Evolutionary conservation across 2,888 invertebrate genomes (phyloP), one percentile per base, ranked within the genome.

Genomic region (Caenorhabditis zanzibari): DNA sequence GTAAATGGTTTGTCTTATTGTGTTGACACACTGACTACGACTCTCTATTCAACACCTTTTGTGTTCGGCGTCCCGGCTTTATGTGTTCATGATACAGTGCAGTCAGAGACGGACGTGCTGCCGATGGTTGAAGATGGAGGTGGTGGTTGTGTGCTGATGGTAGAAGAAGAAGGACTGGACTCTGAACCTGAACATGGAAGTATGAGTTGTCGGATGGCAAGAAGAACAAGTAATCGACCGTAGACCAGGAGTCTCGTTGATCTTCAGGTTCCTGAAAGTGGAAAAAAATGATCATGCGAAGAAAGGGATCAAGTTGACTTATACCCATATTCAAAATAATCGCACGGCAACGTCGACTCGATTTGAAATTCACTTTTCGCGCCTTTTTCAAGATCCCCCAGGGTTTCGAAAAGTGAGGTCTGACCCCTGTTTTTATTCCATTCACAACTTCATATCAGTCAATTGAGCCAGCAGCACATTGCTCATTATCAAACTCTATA

Each of bases 81-180:
- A 59, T 77, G 63, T 77, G 69, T 69, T 71, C 77, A 71, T 77
- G 77, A 77, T 69, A 77, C 77, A 77, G 69, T 71, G 69, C 24
- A 77, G 69, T 68, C 76, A 76, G 41, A 63, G 69, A 77, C 77
- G 61, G 77, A 71, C 77, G 69, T 69, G 76, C 26, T 26, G 66
- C 28, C 24, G 59, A 44, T 35, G 32, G 47, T n/a, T 58, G 58
- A 14, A 6, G 38, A 26, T 44, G 41, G 28, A 35, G 24, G 32
- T 9, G 49, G 28, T 32, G 26, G 63, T 41, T 41, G 22, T 19
- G 22, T n/a, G 49, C 6, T 19, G 24, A 26, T 24, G n/a, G n/a
- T n/a, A n/a, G n/a, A n/a, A n/a, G n/a, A n/a, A 66, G 52, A 35
- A 49, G 38, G 59, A 71, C 77, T 77, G 69, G 77, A 77, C 77